A percentile compares a stretch with the other conserved stretches of the same genome.
Evolutionary conservation across 2,888 invertebrate species (phyloP).

Genomic region (Parthenolecanium corni): DNA sequence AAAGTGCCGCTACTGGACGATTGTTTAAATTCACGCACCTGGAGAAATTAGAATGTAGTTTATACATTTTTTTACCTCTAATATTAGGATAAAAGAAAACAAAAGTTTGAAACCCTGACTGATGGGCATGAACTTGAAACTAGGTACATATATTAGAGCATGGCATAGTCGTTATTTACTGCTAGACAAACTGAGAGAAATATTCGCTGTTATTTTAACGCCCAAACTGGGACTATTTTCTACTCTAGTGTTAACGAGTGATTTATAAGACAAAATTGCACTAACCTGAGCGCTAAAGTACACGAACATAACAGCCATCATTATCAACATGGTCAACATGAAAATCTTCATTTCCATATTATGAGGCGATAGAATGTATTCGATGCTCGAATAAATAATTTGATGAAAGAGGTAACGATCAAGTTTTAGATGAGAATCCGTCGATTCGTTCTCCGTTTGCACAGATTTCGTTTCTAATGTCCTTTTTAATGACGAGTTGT

Average conservation of each 20-base stretch:
- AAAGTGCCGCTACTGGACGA: conserved; percentile 36
- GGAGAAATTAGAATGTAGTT: conserved; percentile 46
- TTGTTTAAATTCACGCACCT: conserved; percentile 45
- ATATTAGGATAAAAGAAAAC: too few species aligned
- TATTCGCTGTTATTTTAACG: too few species aligned
- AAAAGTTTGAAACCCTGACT: too few species aligned
- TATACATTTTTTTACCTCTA: not conserved
- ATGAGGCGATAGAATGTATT: conserved; percentile 14
- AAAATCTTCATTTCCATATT: conserved; percentile 33
- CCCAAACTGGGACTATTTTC: too few species aligned
- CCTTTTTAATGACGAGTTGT: conserved; percentile 8
- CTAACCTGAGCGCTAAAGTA: conserved; percentile 34
- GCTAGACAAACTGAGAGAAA: too few species aligned
- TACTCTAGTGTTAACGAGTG: too few species aligned
- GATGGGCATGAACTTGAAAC: too few species aligned
- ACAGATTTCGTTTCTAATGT: conserved; percentile 5
- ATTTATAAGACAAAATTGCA: not conserved
- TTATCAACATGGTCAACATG: conserved; percentile 32
- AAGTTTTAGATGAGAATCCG: not conserved
- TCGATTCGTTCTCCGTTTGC: conserved; percentile 8
- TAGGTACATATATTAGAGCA: too few species aligned
- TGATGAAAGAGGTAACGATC: conserved; percentile 5
- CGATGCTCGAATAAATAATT: not conserved
- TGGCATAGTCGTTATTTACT: too few species aligned
- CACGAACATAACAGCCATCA: conserved; percentile 33